These are phyloP conservation scores for Epinephelus coioides DNA, from an alignment of 2,797 vertebrate species.

Conservation along the genomic window DNA sequence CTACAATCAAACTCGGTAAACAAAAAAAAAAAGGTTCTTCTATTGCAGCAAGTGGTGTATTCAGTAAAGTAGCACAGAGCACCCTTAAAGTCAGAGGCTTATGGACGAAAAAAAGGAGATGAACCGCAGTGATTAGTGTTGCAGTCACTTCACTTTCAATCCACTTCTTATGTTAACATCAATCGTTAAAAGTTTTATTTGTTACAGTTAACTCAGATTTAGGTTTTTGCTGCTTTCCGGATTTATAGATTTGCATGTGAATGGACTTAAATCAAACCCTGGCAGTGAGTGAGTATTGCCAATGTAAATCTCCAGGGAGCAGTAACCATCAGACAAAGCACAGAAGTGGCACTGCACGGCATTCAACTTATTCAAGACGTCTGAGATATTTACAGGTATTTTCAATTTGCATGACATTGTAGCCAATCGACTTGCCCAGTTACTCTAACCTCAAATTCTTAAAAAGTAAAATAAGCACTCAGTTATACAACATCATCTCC, in stretches of 20 bases:
- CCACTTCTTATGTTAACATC: background rate
- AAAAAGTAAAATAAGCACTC: constrained; percentile 4
- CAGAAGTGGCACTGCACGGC: constrained; percentile 27
- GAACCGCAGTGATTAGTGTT: constrained; percentile 22
- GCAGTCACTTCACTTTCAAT: constrained; percentile 39
- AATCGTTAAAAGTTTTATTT: background rate
- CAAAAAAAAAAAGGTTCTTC: constrained; percentile 46
- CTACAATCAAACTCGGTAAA: constrained; percentile 68
- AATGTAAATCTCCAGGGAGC: background rate
- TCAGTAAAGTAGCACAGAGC: constrained; percentile 49
- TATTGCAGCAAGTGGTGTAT: constrained; percentile 60
- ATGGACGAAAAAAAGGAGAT: constrained; percentile 2
- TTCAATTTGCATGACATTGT: constrained; percentile 12
- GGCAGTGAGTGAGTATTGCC: constrained; percentile 47
- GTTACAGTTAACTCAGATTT: constrained; percentile 19
- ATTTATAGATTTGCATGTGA: constrained; percentile 33
- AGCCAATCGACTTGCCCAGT: constrained; percentile 5
- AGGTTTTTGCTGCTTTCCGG: constrained; percentile 10
- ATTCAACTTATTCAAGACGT: constrained; percentile 32
- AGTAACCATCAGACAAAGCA: constrained; percentile 34
- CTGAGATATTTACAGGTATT: constrained; percentile 49
- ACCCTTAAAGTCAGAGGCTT: constrained; percentile 39
- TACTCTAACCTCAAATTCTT: background rate
- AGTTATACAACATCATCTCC: constrained; percentile 13
- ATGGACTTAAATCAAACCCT: constrained; percentile 19